phyloP scores from a whole-genome alignment of 92 coral and sea anemone genomes.

The Metridium senile region DNA sequence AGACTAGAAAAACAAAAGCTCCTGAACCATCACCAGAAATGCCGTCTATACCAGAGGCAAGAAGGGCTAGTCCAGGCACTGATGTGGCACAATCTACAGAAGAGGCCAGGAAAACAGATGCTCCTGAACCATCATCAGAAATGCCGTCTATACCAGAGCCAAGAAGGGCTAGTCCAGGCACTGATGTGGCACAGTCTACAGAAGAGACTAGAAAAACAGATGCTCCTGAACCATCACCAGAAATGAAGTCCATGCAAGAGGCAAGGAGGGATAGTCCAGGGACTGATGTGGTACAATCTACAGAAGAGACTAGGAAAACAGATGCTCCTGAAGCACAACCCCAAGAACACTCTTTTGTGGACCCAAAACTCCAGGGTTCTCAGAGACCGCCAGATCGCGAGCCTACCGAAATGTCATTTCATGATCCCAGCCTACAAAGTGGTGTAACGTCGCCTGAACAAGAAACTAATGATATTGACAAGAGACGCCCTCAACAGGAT shows the following conservation, averaged over 20 bases:
- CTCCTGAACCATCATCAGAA: background rate
- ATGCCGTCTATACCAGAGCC: too few relatives aligned
- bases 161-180: too few relatives aligned
- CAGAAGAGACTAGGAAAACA: too few relatives aligned
- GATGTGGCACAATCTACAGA: constrained; percentile 1
- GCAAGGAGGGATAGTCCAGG: too few relatives aligned
- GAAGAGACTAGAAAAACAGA: too few relatives aligned
- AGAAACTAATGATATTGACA: constrained; percentile 11
- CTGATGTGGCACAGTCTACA: too few relatives aligned
- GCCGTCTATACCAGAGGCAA: background rate
- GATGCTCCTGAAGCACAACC: too few relatives aligned
- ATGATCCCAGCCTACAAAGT: background rate
- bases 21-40: background rate
- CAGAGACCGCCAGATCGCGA: background rate
- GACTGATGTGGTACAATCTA: too few relatives aligned
- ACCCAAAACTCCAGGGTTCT: too few relatives aligned
- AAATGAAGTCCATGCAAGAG: too few relatives aligned
- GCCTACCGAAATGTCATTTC: background rate
- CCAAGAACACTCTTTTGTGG: too few relatives aligned
- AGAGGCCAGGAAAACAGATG: constrained; percentile 10
- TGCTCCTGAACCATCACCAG: too few relatives aligned
- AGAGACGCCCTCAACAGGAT: constrained; percentile 19
- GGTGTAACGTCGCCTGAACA: background rate
- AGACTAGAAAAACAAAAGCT: background rate
- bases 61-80: background rate